Base-by-base conservation (phyloP, 2,113 vertebrate genomes). In the Brachionichthys hirsutus region DNA sequence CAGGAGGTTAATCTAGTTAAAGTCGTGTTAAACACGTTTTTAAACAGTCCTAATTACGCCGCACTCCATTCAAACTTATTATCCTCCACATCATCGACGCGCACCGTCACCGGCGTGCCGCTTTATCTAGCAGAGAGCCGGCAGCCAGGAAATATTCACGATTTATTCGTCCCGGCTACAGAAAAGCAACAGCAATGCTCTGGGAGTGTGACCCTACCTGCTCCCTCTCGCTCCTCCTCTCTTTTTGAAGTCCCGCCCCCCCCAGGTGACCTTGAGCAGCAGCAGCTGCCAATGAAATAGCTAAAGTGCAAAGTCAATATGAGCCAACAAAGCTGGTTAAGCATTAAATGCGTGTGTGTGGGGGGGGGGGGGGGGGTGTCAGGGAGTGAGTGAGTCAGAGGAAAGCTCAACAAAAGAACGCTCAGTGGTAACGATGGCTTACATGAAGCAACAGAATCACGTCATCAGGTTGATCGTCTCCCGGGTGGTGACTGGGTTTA, bases 141-240 rank as follows among this genome's bases (percentile, higher is more conserved):
- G 81, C 75, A 13, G 75, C 71, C 76, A 88, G 89, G 82, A 92
- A 90, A 90, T 86, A 90, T 90, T 87, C 89, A 91, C 89, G 71
- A 85, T 64, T 89, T 90, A 89, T 89, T 89, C 85, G 88, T 87
- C 74, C 74, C 69, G 80, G 83, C 77, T 42, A 87, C 66, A 77
- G 71, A 78, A 84, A 89, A 84, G 88, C 10, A 89, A 73, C 45
- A 64, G 60, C 68, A 76, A 77, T 81, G 70, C 46, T 2, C 46
- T 2, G 73, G 58, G 65, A 60, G 74, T 55, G 58, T 59, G 77
- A 76, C 77, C 24, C 49, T 45, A 22, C 14, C 30, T 18, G 30
- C 61, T 66, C 38, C 49, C 30, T 30, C 51, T 45, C 55, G 58
- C 36, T 55, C 22, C 52, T 22, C 18, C 2, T 12, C 34, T 17